Evolutionary conservation across 53 echinoderm and acorn worm species (phyloP).

Genomic region (Echinarachnius parma): DNA sequence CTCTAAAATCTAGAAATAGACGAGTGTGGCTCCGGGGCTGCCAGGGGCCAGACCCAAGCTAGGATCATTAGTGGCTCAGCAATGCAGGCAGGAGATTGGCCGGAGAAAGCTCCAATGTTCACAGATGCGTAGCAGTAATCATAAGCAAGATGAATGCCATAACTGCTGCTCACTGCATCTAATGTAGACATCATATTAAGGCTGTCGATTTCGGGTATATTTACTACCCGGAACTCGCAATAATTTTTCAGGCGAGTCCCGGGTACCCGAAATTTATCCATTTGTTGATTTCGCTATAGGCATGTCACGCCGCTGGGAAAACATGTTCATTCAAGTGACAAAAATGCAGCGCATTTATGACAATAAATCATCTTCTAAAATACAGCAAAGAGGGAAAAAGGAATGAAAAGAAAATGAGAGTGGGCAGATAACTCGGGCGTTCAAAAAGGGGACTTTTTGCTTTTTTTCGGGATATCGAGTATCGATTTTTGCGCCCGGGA

Average conservation of each 20-base stretch:
- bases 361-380: too few relatives aligned
- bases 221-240: background rate
- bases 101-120: background rate
- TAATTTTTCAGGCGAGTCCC: background rate
- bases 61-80: background rate
- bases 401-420: too few relatives aligned
- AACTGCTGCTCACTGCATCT: background rate
- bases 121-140: background rate
- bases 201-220: too few relatives aligned
- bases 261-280: too few relatives aligned
- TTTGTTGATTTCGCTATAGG: too few relatives aligned
- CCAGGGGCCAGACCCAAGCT: background rate
- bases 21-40: background rate
- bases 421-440: too few relatives aligned
- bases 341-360: too few relatives aligned
- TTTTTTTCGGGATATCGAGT: too few relatives aligned
- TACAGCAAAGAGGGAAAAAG: too few relatives aligned
- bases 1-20: background rate
- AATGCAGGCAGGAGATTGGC: slow-evolving; percentile 1
- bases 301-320: too few relatives aligned
- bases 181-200: background rate
- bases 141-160: background rate
- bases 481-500: background rate
- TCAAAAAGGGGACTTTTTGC: too few relatives aligned
- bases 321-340: too few relatives aligned